Evolutionary conservation across 2,888 invertebrate species (phyloP), one percentile per base, ranked within the genome.

Genomic region (Baccha elongata): DNA sequence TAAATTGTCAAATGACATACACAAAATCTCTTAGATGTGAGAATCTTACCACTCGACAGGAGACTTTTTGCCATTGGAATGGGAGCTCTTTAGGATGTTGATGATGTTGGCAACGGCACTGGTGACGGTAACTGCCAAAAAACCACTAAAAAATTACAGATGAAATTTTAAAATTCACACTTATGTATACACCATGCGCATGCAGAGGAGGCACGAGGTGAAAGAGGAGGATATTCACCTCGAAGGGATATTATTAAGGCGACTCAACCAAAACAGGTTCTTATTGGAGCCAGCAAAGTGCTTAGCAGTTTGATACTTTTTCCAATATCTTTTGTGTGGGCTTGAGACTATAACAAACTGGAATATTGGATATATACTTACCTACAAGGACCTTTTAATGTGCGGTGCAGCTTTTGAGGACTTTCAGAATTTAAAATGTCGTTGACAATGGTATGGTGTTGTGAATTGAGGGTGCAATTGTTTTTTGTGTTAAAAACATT

Each of bases 401-500:
- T 55, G 79, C 53, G 73, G 72, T 79, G 72, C 62, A 73, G 48
- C 52, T 62, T 67, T 53, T 26, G 52, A 60, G 72, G 79, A 68
- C 74, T 75, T 52, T 68, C 15, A 35, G 5, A 46, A 2, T 58
- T 58, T n/a, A 23, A 40, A 40, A 15, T 58, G n/a, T n/a, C 26
- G 26, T 21, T n/a, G n/a, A n/a, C 29, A 17, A 44, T 21, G 13
- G 40, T 1, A n/a, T n/a, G 15, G 29, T 37, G 42, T 15, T 53
- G 26, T 75, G 68, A 37, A 48, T 73, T 29, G 67, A 72, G 81
- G 81, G 81, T 83, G 71, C 81, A 78, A 83, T 83, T 83, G 73
- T 69, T 83, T 83, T 83, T 78, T 78, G 62, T 83, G 68, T 62
- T 85, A 85, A 85, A 85, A 85, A 85, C 85, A 86, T 85, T 85